Conservation (phyloP, 2,797 vertebrate species). For the Mareca strepera region DNA sequence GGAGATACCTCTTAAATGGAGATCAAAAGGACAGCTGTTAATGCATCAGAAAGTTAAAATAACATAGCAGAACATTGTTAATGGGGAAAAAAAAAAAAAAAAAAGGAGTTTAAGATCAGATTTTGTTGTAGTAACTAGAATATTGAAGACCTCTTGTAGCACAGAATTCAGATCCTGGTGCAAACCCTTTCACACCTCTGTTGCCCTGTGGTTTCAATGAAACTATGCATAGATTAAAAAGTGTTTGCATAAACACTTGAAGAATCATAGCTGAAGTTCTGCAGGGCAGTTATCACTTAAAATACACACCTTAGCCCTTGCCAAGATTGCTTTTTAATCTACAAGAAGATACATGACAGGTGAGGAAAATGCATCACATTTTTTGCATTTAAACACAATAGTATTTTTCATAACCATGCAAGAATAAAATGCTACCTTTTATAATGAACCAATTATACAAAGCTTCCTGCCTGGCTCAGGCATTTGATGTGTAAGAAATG, state of each 20-base stretch:
- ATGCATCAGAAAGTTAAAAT: background rate
- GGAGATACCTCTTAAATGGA: background rate
- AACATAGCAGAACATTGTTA: background rate
- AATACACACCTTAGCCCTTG: background rate
- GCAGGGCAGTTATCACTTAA: background rate
- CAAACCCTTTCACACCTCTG: background rate
- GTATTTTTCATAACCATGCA: background rate
- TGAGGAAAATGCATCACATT: background rate
- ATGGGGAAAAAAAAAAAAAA: fast-evolving
- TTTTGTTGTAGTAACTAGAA: background rate
- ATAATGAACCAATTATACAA: background rate
- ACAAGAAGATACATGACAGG: background rate
- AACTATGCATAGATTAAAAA: background rate
- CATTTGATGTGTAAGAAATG: background rate
- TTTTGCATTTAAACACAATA: background rate
- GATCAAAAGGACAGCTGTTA: background rate
- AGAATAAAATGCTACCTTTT: background rate
- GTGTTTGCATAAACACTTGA: background rate
- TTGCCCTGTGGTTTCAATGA: background rate
- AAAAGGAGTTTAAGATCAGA: background rate
- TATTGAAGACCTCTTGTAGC: background rate
- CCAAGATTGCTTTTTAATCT: background rate
- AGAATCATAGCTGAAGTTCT: background rate
- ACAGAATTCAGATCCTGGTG: background rate
- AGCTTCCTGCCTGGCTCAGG: background rate